A percentile compares a stretch with the other conserved stretches of the same genome.
phyloP scores from a whole-genome alignment of 2,888 invertebrate genomes.

The Apocheima hispidaria region DNA sequence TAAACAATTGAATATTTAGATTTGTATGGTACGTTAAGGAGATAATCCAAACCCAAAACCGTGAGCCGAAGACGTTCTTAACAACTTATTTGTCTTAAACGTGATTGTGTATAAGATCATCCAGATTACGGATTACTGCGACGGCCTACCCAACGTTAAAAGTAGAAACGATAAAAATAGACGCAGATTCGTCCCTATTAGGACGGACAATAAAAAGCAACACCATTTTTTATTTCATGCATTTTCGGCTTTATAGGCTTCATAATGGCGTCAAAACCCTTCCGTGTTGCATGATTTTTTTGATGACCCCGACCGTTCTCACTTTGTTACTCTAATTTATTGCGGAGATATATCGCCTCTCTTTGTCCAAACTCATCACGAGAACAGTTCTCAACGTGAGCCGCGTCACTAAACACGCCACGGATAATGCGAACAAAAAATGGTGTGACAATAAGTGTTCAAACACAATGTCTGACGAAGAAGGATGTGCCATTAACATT shows the following conservation, averaged over 20 bases:
- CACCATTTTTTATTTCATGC: constrained; percentile 30
- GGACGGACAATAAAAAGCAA: constrained; percentile 3
- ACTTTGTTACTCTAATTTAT: constrained; percentile 45
- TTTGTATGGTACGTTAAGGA: constrained; percentile 48
- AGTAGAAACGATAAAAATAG: constrained; percentile 37
- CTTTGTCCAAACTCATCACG: constrained; percentile 45
- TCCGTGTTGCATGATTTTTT: constrained; percentile 39
- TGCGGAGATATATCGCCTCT: constrained; percentile 42
- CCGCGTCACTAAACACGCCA: constrained; percentile 44
- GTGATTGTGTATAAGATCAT: constrained; percentile 71
- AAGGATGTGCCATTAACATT: constrained; percentile 48
- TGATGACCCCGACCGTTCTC: constrained; percentile 35
- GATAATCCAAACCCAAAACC: constrained; percentile 49
- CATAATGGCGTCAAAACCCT: constrained; percentile 34
- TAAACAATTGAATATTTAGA: constrained; percentile 30
- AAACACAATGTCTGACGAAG: constrained; percentile 47
- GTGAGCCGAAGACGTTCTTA: constrained; percentile 56
- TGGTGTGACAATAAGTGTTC: constrained; percentile 45
- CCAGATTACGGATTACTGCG: constrained; percentile 70
- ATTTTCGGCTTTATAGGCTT: constrained; percentile 33
- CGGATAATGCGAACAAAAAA: constrained; percentile 46
- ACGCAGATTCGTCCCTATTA: constrained; percentile 2
- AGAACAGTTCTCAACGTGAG: constrained; percentile 39
- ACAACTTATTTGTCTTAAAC: constrained; percentile 63
- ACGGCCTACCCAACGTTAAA: constrained; percentile 44